Percentiles rank a stretch among this genome's conserved stretches.
These are phyloP conservation scores for Dryomyza anilis DNA, from an alignment of 2,888 invertebrate species.

Conservation along the genomic window DNA sequence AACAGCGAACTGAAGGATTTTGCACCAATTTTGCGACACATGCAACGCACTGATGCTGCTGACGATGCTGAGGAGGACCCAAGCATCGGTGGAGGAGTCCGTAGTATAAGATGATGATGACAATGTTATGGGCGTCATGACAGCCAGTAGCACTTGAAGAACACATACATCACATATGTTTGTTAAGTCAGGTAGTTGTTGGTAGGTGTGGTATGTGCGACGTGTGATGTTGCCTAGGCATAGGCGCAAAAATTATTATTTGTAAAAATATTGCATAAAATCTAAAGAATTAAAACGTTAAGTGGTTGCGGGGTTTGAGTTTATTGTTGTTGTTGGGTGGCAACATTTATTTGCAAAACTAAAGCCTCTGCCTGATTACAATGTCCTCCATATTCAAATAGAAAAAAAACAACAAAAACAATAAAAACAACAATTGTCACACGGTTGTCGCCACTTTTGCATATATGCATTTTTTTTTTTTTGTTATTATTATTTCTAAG, in stretches of 20 bases:
- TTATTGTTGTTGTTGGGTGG: not conserved
- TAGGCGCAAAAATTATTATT: conserved; percentile 36
- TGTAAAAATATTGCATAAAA: conserved; percentile 33
- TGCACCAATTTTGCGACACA: conserved; percentile 29
- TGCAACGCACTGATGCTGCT: conserved; percentile 10
- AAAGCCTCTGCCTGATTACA: conserved; percentile 7
- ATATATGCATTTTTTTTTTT: not conserved
- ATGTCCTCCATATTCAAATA: not conserved
- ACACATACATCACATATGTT: too few relatives aligned
- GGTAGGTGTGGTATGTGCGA: not conserved
- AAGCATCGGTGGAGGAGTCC: not conserved
- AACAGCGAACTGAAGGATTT: conserved; percentile 27
- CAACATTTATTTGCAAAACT: conserved; percentile 1
- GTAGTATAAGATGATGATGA: conserved; percentile 40
- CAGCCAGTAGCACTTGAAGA: conserved; percentile 48
- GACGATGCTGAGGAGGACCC: conserved; percentile 4
- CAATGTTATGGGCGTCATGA: conserved; percentile 55
- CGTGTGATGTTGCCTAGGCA: too few relatives aligned
- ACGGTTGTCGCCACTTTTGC: not conserved
- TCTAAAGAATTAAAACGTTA: conserved; percentile 26
- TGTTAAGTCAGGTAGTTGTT: not conserved
- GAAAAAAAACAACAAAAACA: conserved; percentile 7
- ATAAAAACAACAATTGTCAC: conserved; percentile 4
- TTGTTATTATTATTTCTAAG: not conserved
- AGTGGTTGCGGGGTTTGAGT: conserved; percentile 19